Base-by-base conservation (phyloP, 2,888 invertebrate species). In the Melikaiella ostensackeni region DNA sequence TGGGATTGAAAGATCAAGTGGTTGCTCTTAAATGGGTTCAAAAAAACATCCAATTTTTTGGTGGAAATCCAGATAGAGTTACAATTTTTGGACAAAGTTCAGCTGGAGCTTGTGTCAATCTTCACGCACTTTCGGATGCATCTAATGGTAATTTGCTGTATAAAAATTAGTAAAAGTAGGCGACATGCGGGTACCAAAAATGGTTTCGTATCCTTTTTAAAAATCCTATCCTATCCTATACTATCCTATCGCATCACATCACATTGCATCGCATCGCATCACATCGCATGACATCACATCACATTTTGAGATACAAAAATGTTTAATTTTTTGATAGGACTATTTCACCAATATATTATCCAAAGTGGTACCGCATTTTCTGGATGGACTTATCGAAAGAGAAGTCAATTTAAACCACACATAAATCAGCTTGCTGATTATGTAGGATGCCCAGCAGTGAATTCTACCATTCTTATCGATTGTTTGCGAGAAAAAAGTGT, bases 331-430 rank as follows among this genome's bases (percentile, higher is more conserved):
- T n/a, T 70, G 7, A 30, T 6, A 95, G 96, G 94, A 78, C 88
- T 96, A 19, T 95, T 96, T 83, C 95, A 95, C 82, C 94, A 94
- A 78, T 96, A 93, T 1, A 96, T 96, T 79, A 94, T 96, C 0
- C 95, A 96, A 87, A 96, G 96, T 74, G 96, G 96, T 0, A 95
- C 95, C 0, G 94, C 95, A 0, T 91, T 95, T 59, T 94, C 94
- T 81, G 94, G 94, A 0, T 95, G 95, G 95, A 94, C 94, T 0
- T 93, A 95, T 0, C 92, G 94, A 0, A 92, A 93, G 70, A 93
- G 94, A 4, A 94, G 94, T 9, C 93, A 94, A 78, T 93, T 94
- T 0, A 91, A 93, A 8, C 90, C 91, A 55, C 93, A 95, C 75
- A 94, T 95, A 0, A 92, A 92, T 76, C 93, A 93, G 61, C 87